phyloP scores from a whole-genome alignment of 35 echinoderm and acorn worm species.

The Acanthaster planci region DNA sequence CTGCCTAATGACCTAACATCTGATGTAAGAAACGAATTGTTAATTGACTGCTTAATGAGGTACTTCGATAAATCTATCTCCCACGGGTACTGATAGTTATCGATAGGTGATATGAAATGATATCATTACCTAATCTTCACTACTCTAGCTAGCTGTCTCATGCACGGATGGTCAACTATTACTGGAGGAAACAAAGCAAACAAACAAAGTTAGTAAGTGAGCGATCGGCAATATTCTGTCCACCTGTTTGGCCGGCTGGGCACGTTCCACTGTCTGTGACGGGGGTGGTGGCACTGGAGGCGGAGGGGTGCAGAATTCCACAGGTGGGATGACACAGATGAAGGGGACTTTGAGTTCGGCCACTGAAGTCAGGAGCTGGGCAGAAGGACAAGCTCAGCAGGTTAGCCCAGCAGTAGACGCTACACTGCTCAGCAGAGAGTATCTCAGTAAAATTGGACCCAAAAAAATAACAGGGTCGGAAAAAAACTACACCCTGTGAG shows the following conservation, averaged over 20 bases:
- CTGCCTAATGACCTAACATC: too few relatives aligned
- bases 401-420: too few relatives aligned
- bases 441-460: too few relatives aligned
- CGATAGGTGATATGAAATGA: too few relatives aligned
- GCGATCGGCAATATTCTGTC: background rate
- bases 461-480: too few relatives aligned
- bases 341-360: slow-evolving; percentile 40
- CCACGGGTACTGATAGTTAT: too few relatives aligned
- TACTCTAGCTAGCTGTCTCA: background rate
- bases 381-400: background rate
- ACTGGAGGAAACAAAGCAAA: slow-evolving; percentile 1
- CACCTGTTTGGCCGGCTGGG: slow-evolving; percentile 17
- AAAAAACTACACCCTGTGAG: too few relatives aligned
- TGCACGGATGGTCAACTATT: background rate
- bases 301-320: slow-evolving; percentile 39
- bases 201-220: slow-evolving; percentile 7
- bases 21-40: too few relatives aligned
- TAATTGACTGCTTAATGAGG: too few relatives aligned
- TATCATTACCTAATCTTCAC: too few relatives aligned
- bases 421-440: too few relatives aligned
- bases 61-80: too few relatives aligned
- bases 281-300: slow-evolving; percentile 54
- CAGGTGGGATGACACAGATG: slow-evolving; percentile 43
- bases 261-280: slow-evolving; percentile 14
- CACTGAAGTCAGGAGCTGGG: slow-evolving; percentile 45